phyloP scores from a whole-genome alignment of 1,140 invertebrate species.

The Stratiolaelaps scimitus region DNA sequence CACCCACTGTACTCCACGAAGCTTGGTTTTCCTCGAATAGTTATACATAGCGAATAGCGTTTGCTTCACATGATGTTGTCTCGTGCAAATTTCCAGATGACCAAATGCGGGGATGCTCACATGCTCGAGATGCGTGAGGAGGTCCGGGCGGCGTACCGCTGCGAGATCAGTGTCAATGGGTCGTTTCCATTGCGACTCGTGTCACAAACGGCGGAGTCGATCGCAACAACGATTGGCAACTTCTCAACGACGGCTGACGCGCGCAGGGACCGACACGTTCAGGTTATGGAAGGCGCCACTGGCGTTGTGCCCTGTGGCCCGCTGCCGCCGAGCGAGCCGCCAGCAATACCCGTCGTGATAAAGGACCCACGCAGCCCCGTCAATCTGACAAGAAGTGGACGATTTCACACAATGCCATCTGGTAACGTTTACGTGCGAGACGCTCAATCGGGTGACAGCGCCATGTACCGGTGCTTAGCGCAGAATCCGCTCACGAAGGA shows the following conservation, averaged over 20 bases:
- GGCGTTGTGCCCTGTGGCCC: conserved; percentile 6
- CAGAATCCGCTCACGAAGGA: conserved; percentile 14
- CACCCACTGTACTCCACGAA: too few relatives aligned
- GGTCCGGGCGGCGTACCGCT: not conserved
- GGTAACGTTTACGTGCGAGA: conserved; percentile 24
- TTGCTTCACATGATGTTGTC: too few relatives aligned
- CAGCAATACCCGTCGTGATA: not conserved
- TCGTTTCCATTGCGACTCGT: not conserved
- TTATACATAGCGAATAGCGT: too few relatives aligned
- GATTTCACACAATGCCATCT: conserved; percentile 8
- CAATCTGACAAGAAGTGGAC: not conserved
- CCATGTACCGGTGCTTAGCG: conserved; percentile 12
- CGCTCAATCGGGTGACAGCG: conserved; percentile 1
- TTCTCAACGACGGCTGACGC: not conserved
- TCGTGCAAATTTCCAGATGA: conserved; percentile 4
- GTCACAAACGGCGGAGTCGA: not conserved
- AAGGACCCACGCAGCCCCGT: not conserved
- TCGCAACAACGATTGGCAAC: not conserved
- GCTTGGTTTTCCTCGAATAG: too few relatives aligned
- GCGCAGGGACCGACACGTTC: not conserved
- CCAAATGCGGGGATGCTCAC: not conserved
- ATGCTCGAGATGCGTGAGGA: conserved; percentile 1
- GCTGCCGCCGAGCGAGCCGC: conserved; percentile 2
- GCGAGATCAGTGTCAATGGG: conserved; percentile 11
- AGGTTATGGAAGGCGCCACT: not conserved